phyloP scores from a whole-genome alignment of 92 coral and sea anemone species.

The Zoanthus gigantus region DNA sequence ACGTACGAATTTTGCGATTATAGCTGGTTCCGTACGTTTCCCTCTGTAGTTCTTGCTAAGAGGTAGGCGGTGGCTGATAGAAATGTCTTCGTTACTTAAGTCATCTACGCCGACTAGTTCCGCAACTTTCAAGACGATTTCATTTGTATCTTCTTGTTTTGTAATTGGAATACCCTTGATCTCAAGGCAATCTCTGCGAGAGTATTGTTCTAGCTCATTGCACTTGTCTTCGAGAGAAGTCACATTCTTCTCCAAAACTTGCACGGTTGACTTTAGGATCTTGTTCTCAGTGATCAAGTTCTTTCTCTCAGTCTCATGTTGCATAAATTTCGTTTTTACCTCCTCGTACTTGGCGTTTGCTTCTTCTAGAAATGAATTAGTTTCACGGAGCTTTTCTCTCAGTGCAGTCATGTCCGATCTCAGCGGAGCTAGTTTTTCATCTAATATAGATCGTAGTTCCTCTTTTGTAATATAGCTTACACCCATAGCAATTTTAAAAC shows the following conservation, averaged over 20 bases:
- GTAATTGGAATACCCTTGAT: background rate
- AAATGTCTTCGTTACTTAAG: constrained; percentile 31
- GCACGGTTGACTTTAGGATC: constrained; percentile 25
- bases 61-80: constrained; percentile 59
- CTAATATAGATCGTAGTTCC: constrained; percentile 15
- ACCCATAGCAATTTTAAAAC: background rate
- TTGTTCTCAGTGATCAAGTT: constrained; percentile 31
- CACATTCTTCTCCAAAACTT: constrained; percentile 25
- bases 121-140: too few relatives aligned
- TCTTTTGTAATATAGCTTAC: constrained; percentile 4
- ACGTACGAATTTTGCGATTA: constrained; percentile 57
- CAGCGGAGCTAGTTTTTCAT: constrained; percentile 24
- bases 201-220: constrained; percentile 7
- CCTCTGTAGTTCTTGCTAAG: constrained; percentile 19
- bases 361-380: constrained; percentile 26
- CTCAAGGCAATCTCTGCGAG: background rate
- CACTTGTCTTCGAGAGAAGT: background rate
- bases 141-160: background rate
- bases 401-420: constrained; percentile 32
- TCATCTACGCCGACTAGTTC: too few relatives aligned
- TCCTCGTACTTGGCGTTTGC: constrained; percentile 27
- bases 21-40: constrained; percentile 31
- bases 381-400: constrained; percentile 27
- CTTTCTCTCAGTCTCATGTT: constrained; percentile 34
- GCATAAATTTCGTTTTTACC: constrained; percentile 29